These are phyloP conservation scores for Thymelicus lineola DNA, from an alignment of 2,888 invertebrate genomes.

Conservation along the genomic window DNA sequence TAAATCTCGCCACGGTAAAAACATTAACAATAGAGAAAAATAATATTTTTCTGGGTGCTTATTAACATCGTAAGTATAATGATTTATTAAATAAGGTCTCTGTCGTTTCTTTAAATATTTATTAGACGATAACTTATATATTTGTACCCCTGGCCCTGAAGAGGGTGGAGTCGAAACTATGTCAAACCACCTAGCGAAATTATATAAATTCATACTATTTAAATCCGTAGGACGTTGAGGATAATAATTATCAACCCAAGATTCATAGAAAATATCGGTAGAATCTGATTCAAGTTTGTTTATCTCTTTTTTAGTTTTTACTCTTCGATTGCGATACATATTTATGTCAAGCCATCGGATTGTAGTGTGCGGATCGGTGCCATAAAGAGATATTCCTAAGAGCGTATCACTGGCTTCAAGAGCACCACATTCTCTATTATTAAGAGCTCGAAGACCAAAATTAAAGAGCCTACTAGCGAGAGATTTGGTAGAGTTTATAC, in stretches of 20 bases:
- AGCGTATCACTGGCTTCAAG: constrained; percentile 55
- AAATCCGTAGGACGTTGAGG: constrained; percentile 49
- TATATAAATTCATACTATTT: constrained; percentile 39
- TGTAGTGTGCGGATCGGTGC: constrained; percentile 53
- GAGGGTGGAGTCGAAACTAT: constrained; percentile 38
- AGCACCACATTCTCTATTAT: constrained; percentile 54
- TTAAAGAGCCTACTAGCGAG: constrained; percentile 47
- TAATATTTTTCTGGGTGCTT: constrained; percentile 50
- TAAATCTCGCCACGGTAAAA: constrained; percentile 47
- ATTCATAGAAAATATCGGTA: constrained; percentile 49
- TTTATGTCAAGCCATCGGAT: constrained; percentile 54
- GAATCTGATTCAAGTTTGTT: constrained; percentile 45
- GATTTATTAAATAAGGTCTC: constrained; percentile 50
- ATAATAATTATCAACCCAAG: constrained; percentile 50
- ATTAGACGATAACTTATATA: constrained; percentile 37
- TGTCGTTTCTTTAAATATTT: constrained; percentile 46
- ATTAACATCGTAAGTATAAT: constrained; percentile 46
- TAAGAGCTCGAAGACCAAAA: constrained; percentile 49
- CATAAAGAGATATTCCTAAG: constrained; percentile 49
- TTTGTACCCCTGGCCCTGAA: too few relatives aligned
- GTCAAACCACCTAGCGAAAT: constrained; percentile 28
- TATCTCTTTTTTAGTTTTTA: constrained; percentile 40
- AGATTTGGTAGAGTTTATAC: constrained; percentile 50
- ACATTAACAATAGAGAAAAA: constrained; percentile 46
- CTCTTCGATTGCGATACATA: constrained; percentile 43